Percentiles rank a stretch among this genome's conserved stretches.
These are phyloP conservation scores for Phaethornis superciliosus DNA, from an alignment of 2,113 vertebrate genomes.

Conservation along the genomic window DNA sequence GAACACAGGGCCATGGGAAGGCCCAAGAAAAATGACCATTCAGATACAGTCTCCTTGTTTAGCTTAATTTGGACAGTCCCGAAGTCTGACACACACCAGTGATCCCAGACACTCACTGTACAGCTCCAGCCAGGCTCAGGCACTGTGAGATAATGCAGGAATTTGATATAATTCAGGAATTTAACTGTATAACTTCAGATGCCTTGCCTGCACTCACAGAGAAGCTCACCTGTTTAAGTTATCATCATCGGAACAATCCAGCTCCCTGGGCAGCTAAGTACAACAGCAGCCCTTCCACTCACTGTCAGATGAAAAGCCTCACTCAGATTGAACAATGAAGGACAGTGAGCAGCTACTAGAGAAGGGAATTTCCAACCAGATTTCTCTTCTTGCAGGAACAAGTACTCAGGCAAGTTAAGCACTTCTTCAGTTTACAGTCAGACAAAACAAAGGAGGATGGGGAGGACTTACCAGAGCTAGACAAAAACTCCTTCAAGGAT, in stretches of 20 bases:
- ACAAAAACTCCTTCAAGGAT: slow-evolving; percentile 23
- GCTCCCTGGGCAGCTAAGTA: background rate
- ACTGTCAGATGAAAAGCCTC: background rate
- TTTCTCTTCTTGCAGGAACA: slow-evolving; percentile 1
- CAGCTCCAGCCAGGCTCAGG: background rate
- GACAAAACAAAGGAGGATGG: slow-evolving; percentile 30
- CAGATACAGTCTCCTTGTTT: background rate
- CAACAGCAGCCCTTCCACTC: background rate
- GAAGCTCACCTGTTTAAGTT: background rate
- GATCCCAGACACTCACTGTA: background rate
- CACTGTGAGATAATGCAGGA: background rate
- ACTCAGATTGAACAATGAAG: background rate
- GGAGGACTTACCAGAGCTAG: background rate
- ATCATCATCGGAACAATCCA: background rate
- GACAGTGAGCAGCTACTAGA: background rate
- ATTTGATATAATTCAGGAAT: background rate
- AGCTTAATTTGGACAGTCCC: background rate
- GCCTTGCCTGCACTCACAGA: background rate
- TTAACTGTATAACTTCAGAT: background rate
- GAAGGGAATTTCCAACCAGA: slow-evolving; percentile 16
- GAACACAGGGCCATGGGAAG: background rate
- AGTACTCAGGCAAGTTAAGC: slow-evolving; percentile 32
- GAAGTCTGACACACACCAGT: background rate
- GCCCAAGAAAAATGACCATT: background rate
- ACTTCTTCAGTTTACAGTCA: slow-evolving; percentile 26